phyloP scores from a whole-genome alignment of 2,888 invertebrate genomes.

The Dryocosmus kuriphilus region DNA sequence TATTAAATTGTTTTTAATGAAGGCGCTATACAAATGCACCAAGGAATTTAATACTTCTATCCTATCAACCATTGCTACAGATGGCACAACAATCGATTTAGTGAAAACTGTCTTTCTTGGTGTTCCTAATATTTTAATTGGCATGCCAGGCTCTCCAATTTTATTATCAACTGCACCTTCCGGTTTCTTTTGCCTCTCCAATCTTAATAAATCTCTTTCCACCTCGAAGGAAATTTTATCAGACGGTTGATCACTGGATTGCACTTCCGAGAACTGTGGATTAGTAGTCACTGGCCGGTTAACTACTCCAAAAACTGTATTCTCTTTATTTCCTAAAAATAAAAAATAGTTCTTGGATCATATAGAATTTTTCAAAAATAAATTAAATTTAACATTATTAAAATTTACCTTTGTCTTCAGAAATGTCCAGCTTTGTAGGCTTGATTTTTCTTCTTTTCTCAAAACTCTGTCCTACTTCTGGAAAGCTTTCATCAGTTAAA shows the following conservation, averaged over 20 bases:
- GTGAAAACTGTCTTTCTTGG: slow-evolving; percentile 49
- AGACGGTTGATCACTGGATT: slow-evolving; percentile 61
- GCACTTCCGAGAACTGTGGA: slow-evolving; percentile 65
- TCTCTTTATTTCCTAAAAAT: slow-evolving; percentile 56
- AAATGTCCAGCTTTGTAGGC: slow-evolving; percentile 64
- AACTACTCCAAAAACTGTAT: slow-evolving; percentile 64
- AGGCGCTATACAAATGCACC: slow-evolving; percentile 80
- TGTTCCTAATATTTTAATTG: slow-evolving; percentile 42
- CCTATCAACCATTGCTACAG: slow-evolving; percentile 78
- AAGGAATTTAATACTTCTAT: slow-evolving; percentile 80
- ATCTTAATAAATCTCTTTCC: slow-evolving; percentile 66
- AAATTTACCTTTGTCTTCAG: slow-evolving; percentile 59
- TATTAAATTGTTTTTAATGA: slow-evolving; percentile 82
- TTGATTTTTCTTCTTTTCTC: slow-evolving; percentile 64
- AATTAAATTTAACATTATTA: slow-evolving; percentile 7
- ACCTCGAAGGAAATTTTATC: slow-evolving; percentile 63
- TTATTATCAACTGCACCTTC: slow-evolving; percentile 50
- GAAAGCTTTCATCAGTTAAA: slow-evolving; percentile 51
- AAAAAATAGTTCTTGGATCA: background rate
- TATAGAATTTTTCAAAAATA: slow-evolving; percentile 7
- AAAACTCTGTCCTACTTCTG: slow-evolving; percentile 50
- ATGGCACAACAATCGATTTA: slow-evolving; percentile 75
- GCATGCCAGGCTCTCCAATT: slow-evolving; percentile 34
- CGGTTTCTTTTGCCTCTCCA: slow-evolving; percentile 66
- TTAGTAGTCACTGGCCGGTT: slow-evolving; percentile 63